phyloP scores from a whole-genome alignment of 2,113 vertebrate genomes.

The Mola mola region DNA sequence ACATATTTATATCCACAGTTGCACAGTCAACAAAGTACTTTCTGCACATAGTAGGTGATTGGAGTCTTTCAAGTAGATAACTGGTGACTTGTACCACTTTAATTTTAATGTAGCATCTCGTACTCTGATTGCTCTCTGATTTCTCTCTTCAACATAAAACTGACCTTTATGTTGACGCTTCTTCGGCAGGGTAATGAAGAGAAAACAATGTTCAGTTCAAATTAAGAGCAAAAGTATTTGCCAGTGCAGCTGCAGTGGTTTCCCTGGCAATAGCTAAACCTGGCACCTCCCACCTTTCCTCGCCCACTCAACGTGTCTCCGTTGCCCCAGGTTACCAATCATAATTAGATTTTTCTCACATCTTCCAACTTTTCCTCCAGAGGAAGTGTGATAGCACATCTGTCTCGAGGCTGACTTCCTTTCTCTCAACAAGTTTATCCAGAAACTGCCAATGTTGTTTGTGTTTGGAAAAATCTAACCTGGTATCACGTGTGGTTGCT shows the following conservation, averaged over 20 bases:
- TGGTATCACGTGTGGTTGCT: neutral
- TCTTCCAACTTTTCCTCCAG: constrained; percentile 36
- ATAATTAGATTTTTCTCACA: constrained; percentile 61
- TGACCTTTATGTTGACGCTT: constrained; percentile 2
- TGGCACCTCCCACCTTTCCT: constrained; percentile 34
- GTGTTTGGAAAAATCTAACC: constrained; percentile 10
- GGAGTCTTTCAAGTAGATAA: neutral
- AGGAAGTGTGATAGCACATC: constrained; percentile 55
- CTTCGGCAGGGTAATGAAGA: neutral
- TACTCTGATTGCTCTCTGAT: constrained; percentile 2
- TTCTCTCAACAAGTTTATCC: constrained; percentile 15
- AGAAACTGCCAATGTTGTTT: neutral
- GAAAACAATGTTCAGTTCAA: constrained; percentile 25
- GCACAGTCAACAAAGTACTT: no score
- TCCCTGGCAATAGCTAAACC: constrained; percentile 49
- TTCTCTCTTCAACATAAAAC: neutral
- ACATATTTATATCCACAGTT: neutral
- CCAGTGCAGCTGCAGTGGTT: constrained; percentile 41
- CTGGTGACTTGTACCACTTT: neutral
- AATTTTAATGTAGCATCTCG: constrained; percentile 3
- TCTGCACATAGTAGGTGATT: neutral
- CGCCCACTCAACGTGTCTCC: constrained; percentile 46
- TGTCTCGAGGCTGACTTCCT: constrained; percentile 27
- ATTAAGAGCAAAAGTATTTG: constrained; percentile 19
- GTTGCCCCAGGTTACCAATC: constrained; percentile 61